phyloP scores from a whole-genome alignment of 2,113 vertebrate species.

The Bubo blakistoni region DNA sequence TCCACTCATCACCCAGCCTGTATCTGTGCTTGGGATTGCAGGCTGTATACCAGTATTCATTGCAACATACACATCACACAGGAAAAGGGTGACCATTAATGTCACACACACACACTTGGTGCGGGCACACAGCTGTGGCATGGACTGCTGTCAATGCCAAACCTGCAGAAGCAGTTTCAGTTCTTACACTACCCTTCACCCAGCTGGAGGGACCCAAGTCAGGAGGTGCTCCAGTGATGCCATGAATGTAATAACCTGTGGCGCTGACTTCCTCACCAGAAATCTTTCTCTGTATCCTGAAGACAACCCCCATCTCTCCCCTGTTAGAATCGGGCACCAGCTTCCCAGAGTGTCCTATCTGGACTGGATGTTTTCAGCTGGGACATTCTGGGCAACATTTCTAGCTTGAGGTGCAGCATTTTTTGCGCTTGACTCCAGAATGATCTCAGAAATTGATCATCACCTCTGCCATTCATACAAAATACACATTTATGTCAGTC shows the following conservation, averaged over 20 bases:
- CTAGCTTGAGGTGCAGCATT: not conserved
- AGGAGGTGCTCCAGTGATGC: not conserved
- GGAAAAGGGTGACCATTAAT: not conserved
- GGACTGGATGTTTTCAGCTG: not conserved
- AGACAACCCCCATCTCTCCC: not conserved
- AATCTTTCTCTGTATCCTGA: not conserved
- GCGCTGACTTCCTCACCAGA: not conserved
- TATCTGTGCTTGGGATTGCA: too few species aligned
- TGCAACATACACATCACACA: not conserved
- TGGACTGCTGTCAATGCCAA: not conserved
- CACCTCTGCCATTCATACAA: not conserved
- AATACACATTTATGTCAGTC: not conserved
- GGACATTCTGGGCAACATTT: not conserved
- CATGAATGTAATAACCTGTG: not conserved
- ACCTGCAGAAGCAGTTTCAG: not conserved
- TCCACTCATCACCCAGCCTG: too few species aligned
- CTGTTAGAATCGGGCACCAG: not conserved
- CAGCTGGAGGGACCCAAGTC: not conserved
- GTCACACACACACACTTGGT: fast-evolving
- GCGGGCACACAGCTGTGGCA: not conserved
- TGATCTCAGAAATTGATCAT: not conserved
- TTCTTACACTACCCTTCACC: not conserved
- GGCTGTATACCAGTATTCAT: not conserved
- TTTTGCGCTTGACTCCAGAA: not conserved
- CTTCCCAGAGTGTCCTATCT: not conserved